phyloP scores from a whole-genome alignment of 2,113 vertebrate species.

The Cebus imitator region DNA sequence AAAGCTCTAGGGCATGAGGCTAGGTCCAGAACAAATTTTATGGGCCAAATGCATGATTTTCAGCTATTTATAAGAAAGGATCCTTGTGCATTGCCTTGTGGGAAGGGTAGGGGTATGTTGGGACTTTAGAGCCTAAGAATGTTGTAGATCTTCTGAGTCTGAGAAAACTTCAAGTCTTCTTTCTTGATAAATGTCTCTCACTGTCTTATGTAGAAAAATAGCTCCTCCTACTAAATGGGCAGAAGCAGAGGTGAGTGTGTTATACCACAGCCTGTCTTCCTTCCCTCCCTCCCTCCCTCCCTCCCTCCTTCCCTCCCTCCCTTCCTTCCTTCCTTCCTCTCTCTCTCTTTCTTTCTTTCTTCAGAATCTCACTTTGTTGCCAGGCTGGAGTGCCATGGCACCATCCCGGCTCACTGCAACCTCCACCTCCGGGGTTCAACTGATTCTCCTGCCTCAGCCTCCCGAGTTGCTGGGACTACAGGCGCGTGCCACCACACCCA shows the following conservation, averaged over 20 bases:
- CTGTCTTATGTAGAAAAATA: neutral
- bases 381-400: too few relatives aligned
- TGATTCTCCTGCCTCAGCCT: too few relatives aligned
- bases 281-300: too few relatives aligned
- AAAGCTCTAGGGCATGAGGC: neutral
- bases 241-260: neutral
- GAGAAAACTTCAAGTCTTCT: neutral
- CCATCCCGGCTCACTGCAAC: too few relatives aligned
- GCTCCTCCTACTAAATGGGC: neutral
- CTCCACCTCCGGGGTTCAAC: too few relatives aligned
- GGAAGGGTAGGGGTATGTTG: neutral
- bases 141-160: neutral
- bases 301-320: too few relatives aligned
- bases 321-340: too few relatives aligned
- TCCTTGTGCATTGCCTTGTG: neutral
- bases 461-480: too few relatives aligned
- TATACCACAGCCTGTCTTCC: too few relatives aligned
- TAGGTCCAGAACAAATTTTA: neutral
- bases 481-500: too few relatives aligned
- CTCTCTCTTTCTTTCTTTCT: too few relatives aligned
- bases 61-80: neutral
- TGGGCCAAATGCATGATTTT: neutral
- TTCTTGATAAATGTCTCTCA: neutral
- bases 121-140: neutral
- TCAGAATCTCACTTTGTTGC: too few relatives aligned